A percentile compares a stretch with the other conserved stretches of the same genome.
Evolutionary conservation across 2,797 vertebrate species (phyloP).

Genomic region (Iguana delicatissima): DNA sequence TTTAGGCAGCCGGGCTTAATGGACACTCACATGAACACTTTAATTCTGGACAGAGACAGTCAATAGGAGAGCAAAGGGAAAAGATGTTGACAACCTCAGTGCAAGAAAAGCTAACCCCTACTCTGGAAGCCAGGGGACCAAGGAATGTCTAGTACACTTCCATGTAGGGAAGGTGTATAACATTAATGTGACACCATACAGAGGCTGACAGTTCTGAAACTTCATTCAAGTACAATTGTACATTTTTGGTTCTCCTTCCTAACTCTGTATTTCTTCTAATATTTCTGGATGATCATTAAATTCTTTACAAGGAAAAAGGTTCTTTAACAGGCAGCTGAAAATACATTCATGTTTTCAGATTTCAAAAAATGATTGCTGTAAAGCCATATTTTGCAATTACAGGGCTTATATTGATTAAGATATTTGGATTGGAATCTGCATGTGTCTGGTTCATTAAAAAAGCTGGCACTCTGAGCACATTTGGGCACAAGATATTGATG

Average conservation of each 20-base stretch:
- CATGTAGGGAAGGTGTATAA: background rate
- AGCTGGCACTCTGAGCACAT: constrained; percentile 54
- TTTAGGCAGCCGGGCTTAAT: too few species aligned
- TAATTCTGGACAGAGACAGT: too few species aligned
- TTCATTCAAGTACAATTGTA: background rate
- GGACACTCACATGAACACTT: too few species aligned
- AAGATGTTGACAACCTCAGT: too few species aligned
- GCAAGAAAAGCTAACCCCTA: too few species aligned
- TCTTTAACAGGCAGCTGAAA: constrained; percentile 26
- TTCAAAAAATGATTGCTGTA: constrained; percentile 27
- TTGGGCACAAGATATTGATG: constrained; percentile 64
- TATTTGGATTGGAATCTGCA: constrained; percentile 54
- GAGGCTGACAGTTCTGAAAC: background rate
- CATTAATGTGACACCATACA: background rate
- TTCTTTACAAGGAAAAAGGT: background rate
- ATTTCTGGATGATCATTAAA: background rate
- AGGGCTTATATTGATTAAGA: constrained; percentile 16
- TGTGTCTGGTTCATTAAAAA: constrained; percentile 51
- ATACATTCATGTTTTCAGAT: constrained; percentile 20
- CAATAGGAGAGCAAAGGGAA: too few species aligned
- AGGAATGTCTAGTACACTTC: background rate
- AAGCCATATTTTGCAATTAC: constrained; percentile 28
- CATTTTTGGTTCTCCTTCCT: background rate
- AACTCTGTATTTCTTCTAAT: constrained; percentile 33
- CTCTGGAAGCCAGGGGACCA: background rate